Evolutionary conservation across 2,113 vertebrate genomes (phyloP).

Genomic region (Eubucco bourcierii): DNA sequence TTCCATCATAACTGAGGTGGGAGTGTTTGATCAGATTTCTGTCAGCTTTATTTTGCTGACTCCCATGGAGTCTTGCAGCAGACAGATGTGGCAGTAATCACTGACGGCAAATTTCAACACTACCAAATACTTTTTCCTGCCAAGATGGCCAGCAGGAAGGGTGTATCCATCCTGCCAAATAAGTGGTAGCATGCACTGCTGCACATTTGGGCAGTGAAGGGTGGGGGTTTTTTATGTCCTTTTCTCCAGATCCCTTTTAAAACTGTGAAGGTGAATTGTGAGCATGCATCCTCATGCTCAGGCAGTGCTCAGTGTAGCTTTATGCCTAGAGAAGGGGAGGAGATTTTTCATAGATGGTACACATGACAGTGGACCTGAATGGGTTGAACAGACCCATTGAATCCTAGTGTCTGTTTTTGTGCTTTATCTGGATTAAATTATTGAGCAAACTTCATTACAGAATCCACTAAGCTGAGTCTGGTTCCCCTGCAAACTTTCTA

Average conservation of each 20-base stretch:
- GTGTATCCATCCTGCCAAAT: constrained; percentile 25
- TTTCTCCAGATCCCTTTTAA: background rate
- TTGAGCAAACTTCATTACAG: background rate
- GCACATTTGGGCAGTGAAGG: background rate
- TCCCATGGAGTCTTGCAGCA: background rate
- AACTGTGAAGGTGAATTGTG: background rate
- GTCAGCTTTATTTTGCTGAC: background rate
- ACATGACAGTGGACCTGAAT: background rate
- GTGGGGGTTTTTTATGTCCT: background rate
- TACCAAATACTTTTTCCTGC: background rate
- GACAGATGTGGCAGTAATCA: background rate
- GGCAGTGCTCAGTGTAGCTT: background rate
- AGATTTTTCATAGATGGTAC: background rate
- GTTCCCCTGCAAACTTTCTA: background rate
- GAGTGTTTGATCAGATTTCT: background rate
- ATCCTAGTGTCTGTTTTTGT: background rate
- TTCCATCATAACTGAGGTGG: background rate
- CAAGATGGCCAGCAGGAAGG: constrained; percentile 28
- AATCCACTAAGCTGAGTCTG: background rate
- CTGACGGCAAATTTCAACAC: background rate
- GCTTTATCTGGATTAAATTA: background rate
- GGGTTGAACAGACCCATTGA: background rate
- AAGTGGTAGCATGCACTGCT: background rate
- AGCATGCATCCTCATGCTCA: background rate
- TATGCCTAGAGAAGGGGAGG: background rate